A percentile compares a stretch with the other conserved stretches of the same genome.
Conservation (phyloP, 2,797 vertebrate genomes). For the Muscicapa comitata region DNA sequence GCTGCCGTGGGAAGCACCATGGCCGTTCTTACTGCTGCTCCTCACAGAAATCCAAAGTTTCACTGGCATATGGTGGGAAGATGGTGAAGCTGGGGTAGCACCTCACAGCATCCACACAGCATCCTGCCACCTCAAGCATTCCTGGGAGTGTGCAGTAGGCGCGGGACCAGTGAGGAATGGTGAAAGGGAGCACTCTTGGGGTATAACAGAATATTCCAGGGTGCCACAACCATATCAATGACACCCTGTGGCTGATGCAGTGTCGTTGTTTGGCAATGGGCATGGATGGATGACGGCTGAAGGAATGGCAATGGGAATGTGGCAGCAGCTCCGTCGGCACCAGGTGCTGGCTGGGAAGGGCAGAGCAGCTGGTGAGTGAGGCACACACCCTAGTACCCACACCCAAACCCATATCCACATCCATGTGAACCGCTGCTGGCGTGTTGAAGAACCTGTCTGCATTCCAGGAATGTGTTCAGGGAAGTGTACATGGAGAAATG, state of each 20-base stretch:
- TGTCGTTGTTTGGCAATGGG: fast-evolving
- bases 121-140: fast-evolving
- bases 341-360: neutral
- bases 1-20: fast-evolving
- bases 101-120: fast-evolving
- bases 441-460: neutral
- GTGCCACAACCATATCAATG: fast-evolving
- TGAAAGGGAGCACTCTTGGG: fast-evolving
- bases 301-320: neutral
- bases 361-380: neutral
- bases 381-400: neutral
- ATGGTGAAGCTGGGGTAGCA: fast-evolving
- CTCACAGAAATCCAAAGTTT: neutral
- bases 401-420: neutral
- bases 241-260: no score
- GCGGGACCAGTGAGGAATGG: fast-evolving
- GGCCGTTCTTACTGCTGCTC: fast-evolving
- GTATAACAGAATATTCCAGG: fast-evolving
- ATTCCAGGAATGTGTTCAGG: neutral
- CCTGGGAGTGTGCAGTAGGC: fast-evolving
- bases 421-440: fast-evolving
- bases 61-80: neutral
- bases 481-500: neutral
- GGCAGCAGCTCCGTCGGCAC: fast-evolving
- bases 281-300: fast-evolving